phyloP scores from a whole-genome alignment of 1,140 invertebrate species.

The Belonocnema kinseyi region DNA sequence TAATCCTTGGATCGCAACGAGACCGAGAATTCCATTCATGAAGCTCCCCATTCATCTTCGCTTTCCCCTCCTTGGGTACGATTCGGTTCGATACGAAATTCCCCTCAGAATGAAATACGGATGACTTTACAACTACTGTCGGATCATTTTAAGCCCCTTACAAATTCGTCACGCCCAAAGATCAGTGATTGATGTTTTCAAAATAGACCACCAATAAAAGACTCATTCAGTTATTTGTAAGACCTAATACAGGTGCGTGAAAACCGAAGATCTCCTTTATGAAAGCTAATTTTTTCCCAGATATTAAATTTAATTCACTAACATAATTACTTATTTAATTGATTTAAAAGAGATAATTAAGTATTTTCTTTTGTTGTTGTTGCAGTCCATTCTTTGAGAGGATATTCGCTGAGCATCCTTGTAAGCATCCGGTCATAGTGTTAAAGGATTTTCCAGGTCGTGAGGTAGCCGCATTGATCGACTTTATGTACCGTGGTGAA shows the following conservation, averaged over 20 bases:
- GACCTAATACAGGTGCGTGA: conserved; percentile 5
- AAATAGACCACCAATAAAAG: conserved; percentile 22
- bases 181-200: conserved; percentile 28
- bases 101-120: conserved; percentile 14
- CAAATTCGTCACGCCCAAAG: conserved; percentile 27
- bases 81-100: conserved; percentile 26
- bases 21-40: conserved; percentile 26
- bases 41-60: conserved; percentile 31
- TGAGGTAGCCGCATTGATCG: conserved; percentile 91
- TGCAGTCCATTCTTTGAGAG: conserved; percentile 90
- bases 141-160: conserved; percentile 26
- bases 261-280: neutral
- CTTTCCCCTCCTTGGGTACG: conserved; percentile 15
- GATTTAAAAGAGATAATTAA: neutral
- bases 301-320: conserved; percentile 17
- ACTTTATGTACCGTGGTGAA: conserved; percentile 95
- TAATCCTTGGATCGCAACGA: neutral
- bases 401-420: conserved; percentile 93
- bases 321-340: conserved; percentile 6
- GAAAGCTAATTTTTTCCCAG: neutral
- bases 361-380: conserved; percentile 46
- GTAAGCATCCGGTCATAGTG: conserved; percentile 94
- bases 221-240: neutral
- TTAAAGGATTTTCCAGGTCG: conserved; percentile 91
- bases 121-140: conserved; percentile 21